phyloP scores from a whole-genome alignment of 2,888 invertebrate genomes.

The Mesochorus sp. region DNA sequence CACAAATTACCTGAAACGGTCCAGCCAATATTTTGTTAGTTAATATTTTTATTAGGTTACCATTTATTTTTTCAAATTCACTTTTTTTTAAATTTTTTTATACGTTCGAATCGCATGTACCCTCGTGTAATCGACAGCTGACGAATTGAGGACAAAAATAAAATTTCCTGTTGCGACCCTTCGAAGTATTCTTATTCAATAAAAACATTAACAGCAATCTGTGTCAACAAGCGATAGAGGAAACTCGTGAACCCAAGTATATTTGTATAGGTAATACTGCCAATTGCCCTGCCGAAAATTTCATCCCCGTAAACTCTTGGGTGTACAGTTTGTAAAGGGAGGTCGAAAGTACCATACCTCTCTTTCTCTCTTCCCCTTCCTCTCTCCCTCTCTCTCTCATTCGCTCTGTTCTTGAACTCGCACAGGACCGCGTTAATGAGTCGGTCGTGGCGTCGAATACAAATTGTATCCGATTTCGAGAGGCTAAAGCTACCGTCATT shows the following conservation, averaged over 20 bases:
- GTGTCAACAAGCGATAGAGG: background rate
- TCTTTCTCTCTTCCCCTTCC: slow-evolving; percentile 6
- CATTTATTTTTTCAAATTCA: no score
- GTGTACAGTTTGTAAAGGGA: background rate
- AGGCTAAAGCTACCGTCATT: slow-evolving; percentile 57
- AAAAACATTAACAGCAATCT: background rate
- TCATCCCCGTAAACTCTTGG: slow-evolving; percentile 12
- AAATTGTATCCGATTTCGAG: slow-evolving; percentile 61
- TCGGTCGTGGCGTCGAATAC: slow-evolving; percentile 60
- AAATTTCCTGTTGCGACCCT: background rate
- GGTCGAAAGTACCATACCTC: slow-evolving; percentile 2
- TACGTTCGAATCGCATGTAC: no score
- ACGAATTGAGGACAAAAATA: no score
- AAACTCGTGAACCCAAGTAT: slow-evolving; percentile 8
- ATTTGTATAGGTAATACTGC: slow-evolving; percentile 10
- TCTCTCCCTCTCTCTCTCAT: slow-evolving; percentile 20
- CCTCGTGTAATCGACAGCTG: no score
- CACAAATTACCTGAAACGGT: no score
- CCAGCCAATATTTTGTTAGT: no score
- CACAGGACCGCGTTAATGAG: slow-evolving; percentile 60
- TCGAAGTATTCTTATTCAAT: background rate
- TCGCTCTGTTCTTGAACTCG: slow-evolving; percentile 45
- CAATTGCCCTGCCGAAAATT: slow-evolving; percentile 18
- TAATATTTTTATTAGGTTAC: no score
- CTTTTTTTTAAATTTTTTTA: no score